These are phyloP conservation scores for Eudemis profundana DNA, from an alignment of 2,888 invertebrate species.

Conservation along the genomic window DNA sequence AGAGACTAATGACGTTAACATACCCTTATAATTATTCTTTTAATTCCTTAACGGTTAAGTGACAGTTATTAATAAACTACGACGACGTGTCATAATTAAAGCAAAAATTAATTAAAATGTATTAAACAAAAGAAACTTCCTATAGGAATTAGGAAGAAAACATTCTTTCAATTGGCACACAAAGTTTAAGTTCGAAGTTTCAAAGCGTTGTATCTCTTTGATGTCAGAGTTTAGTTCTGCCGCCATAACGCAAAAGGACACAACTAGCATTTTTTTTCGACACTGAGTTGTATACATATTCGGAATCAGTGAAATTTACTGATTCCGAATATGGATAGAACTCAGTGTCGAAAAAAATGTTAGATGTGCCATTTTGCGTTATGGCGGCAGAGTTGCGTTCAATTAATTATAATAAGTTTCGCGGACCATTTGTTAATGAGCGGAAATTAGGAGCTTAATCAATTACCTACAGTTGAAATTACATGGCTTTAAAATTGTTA, in stretches of 20 bases:
- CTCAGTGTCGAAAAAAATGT: no score
- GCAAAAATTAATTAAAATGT: conserved; percentile 5
- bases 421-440: conserved; percentile 14
- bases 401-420: conserved; percentile 36
- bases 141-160: conserved; percentile 3
- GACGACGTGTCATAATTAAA: background rate
- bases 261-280: no score
- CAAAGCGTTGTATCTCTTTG: conserved; percentile 39
- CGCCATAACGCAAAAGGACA: no score
- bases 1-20: conserved; percentile 31
- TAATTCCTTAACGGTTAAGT: conserved; percentile 8
- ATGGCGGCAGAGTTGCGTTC: no score
- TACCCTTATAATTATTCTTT: conserved; percentile 22
- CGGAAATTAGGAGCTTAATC: conserved; percentile 8
- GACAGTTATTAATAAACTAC: no score
- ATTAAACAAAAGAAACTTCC: conserved; percentile 10
- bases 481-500: conserved; percentile 15
- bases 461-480: conserved; percentile 23
- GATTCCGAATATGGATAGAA: no score
- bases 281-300: no score
- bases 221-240: conserved; percentile 35
- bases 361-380: no score
- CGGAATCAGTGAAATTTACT: no score
- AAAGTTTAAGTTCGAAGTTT: conserved; percentile 38
- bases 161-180: conserved; percentile 35